Conservation (phyloP, 2,797 vertebrate genomes). For the Pogoniulus pusillus region DNA sequence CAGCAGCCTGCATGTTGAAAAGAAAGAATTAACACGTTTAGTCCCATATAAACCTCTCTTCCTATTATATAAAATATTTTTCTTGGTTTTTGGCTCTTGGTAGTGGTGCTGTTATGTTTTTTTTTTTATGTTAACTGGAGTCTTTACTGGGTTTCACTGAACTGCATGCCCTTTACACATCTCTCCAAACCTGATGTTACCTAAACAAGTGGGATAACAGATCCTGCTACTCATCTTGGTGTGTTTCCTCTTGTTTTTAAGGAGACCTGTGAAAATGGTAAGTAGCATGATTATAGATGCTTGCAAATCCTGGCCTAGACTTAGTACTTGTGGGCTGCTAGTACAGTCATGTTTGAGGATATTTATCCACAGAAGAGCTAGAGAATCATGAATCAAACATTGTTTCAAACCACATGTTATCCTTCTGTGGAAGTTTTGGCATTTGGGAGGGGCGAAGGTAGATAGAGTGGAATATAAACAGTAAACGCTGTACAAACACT, state of each 20-base stretch:
- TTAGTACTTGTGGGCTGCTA: background rate
- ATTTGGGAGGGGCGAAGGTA: background rate
- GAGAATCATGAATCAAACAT: background rate
- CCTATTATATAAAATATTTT: background rate
- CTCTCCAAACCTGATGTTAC: background rate
- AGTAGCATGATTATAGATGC: background rate
- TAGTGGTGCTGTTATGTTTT: background rate
- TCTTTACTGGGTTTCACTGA: background rate
- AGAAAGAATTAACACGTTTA: background rate
- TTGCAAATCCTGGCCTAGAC: background rate
- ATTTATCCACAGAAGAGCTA: background rate
- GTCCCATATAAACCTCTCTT: background rate
- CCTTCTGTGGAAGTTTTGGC: background rate
- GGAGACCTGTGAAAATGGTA: background rate
- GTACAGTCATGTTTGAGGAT: background rate
- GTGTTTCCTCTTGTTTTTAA: background rate
- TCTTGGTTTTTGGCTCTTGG: background rate
- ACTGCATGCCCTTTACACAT: background rate
- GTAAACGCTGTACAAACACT: background rate
- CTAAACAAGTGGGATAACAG: background rate
- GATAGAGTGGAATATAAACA: background rate
- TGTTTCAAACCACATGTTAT: background rate
- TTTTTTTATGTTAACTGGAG: background rate
- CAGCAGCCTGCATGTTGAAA: background rate
- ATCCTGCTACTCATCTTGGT: background rate